phyloP scores from a whole-genome alignment of 2,113 vertebrate genomes.

The Spermophilus dauricus region DNA sequence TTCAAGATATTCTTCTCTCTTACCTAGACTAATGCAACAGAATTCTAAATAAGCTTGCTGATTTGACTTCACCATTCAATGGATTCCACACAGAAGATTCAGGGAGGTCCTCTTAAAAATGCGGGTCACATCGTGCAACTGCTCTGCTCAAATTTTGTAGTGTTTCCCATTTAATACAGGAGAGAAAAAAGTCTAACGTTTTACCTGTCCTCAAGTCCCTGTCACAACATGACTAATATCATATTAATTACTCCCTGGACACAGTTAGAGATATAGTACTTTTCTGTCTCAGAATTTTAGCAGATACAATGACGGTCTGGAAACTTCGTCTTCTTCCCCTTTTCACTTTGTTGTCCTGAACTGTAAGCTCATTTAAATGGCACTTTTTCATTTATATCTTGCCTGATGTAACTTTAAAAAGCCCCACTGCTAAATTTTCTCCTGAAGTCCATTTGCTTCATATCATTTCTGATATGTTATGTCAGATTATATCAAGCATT shows the following conservation, averaged over 20 bases:
- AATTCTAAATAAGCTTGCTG: neutral
- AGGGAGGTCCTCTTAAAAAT: neutral
- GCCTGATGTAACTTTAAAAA: neutral
- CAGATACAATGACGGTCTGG: neutral
- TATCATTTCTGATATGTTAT: neutral
- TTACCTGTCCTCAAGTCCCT: neutral
- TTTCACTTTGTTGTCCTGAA: neutral
- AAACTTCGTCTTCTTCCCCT: neutral
- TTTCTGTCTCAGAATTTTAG: neutral
- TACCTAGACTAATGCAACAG: neutral
- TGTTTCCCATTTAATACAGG: neutral
- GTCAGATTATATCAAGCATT: constrained; percentile 31
- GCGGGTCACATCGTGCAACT: neutral
- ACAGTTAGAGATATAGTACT: neutral
- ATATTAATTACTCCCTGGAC: neutral
- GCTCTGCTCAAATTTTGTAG: neutral
- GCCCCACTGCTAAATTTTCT: neutral
- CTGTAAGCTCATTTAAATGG: neutral
- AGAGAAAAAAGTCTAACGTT: neutral
- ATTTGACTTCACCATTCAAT: neutral
- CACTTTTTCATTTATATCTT: neutral
- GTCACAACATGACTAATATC: neutral
- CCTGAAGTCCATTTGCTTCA: neutral
- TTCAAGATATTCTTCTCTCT: neutral
- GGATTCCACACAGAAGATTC: neutral